Evolutionary conservation across 2,888 invertebrate genomes (phyloP), one percentile per base, ranked within the genome.

Genomic region (Argyresthia albistria): DNA sequence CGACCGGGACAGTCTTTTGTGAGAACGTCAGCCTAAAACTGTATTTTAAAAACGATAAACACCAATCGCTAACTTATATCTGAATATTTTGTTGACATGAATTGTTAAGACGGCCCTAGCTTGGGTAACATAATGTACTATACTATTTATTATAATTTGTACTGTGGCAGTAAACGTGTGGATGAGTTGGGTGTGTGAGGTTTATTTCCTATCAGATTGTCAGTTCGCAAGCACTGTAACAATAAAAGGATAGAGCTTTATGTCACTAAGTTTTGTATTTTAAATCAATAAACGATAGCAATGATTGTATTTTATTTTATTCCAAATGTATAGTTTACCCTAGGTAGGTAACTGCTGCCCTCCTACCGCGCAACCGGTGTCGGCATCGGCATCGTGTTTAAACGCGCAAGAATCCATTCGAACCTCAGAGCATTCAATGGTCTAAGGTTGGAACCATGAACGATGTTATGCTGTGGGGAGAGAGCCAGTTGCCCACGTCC

Each of bases 191-290:
- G 63, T 77, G 76, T 73, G 70, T 65, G 73, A 73, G 80, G 81
- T 87, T 87, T 87, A 84, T 87, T 87, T 86, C 81, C 87, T 87
- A 87, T 87, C 84, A 76, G 79, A 83, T 87, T 87, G 87, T 82
- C 86, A 83, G 87, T 86, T 83, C 80, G 83, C 84, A 74, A 83
- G 82, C 87, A 87, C 87, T 84, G 87, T 86, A 86, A 87, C 87
- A 87, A 87, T 87, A 87, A 87, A 87, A 83, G 78, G 82, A 86
- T 86, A 83, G 82, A 86, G 87, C 87, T 87, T 86, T 86, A 82
- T 87, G 86, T 86, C 86, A 87, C 86, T 87, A 87, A 86, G 86
- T 87, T 87, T 87, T 87, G 87, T 87, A 87, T 87, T 87, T 87
- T 87, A 87, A 87, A 87, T 84, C 86, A 87, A 86, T 87, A 87